Evolutionary conservation across 2,797 vertebrate species (phyloP).

Genomic region (Malacoctenus gilli): DNA sequence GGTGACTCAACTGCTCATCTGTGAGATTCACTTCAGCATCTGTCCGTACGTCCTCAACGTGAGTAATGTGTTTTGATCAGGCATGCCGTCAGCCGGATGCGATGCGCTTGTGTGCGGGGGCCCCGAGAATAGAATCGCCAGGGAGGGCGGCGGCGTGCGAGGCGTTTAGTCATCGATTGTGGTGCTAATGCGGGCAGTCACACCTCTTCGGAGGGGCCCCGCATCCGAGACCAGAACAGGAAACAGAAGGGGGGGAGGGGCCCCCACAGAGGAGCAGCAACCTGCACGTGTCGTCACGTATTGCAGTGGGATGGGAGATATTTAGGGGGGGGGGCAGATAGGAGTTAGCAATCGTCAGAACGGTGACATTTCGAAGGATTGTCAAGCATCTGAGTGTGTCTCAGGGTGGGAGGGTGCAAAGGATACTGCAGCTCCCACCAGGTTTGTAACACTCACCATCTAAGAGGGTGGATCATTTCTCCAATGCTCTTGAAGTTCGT

Average conservation of each 20-base stretch:
- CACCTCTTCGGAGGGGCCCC: slow-evolving; percentile 49
- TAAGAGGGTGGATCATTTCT: no score
- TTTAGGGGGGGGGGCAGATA: slow-evolving; percentile 45
- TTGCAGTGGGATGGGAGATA: slow-evolving; percentile 32
- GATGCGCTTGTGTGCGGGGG: slow-evolving; percentile 3
- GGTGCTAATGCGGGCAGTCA: slow-evolving; percentile 60
- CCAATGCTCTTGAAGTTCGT: no score
- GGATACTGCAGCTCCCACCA: slow-evolving; percentile 9
- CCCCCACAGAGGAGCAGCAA: slow-evolving; percentile 10
- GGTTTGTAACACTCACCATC: no score
- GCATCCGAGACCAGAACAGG: slow-evolving; percentile 35
- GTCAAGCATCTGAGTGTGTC: slow-evolving; percentile 23
- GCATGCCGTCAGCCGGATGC: slow-evolving; percentile 44
- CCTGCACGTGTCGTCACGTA: slow-evolving; percentile 30
- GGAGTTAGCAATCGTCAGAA: slow-evolving; percentile 54
- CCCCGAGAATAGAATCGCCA: slow-evolving; percentile 56
- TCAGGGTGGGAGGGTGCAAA: slow-evolving; percentile 25
- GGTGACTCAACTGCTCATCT: slow-evolving; percentile 57
- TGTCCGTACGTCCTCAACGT: slow-evolving; percentile 31
- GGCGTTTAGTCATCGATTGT: slow-evolving; percentile 62
- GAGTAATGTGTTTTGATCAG: slow-evolving; percentile 63
- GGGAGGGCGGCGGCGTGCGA: slow-evolving; percentile 20
- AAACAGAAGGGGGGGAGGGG: slow-evolving; percentile 24
- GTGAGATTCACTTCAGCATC: slow-evolving; percentile 39
- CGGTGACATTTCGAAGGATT: slow-evolving; percentile 57